Percentiles rank a stretch among this genome's conserved stretches.
Evolutionary conservation across 2,797 vertebrate species (phyloP).

Genomic region (Tragelaphus oryx): DNA sequence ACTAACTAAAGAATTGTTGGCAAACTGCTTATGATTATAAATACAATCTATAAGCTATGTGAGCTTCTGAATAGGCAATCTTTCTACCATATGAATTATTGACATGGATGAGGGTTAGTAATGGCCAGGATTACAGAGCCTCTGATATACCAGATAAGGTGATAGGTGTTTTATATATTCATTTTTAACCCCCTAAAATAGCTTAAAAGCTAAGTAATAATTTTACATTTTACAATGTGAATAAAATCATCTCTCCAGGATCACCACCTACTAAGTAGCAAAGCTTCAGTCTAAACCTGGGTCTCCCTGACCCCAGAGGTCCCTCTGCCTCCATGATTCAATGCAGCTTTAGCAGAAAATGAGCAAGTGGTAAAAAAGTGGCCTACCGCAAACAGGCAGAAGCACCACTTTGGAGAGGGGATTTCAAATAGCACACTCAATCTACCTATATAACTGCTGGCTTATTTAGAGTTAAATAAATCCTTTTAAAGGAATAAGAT

Average conservation of each 20-base stretch:
- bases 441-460: not conserved
- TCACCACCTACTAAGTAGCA: not conserved
- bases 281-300: not conserved
- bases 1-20: not conserved
- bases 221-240: not conserved
- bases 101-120: not conserved
- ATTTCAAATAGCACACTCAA: not conserved
- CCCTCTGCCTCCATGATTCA: not conserved
- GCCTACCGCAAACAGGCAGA: not conserved
- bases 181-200: not conserved
- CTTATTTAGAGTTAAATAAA: constrained; percentile 60
- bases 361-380: not conserved
- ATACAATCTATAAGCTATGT: not conserved
- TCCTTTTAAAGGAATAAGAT: constrained; percentile 65
- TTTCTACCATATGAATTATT: not conserved
- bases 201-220: not conserved
- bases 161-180: not conserved
- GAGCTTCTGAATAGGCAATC: not conserved
- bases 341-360: not conserved
- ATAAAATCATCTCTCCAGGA: not conserved
- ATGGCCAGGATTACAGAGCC: not conserved
- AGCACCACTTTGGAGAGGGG: not conserved
- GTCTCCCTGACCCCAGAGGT: not conserved
- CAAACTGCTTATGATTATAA: not conserved
- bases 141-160: not conserved